Percentiles rank a stretch among this genome's conserved stretches.
phyloP scores from a whole-genome alignment of 2,113 vertebrate species.

The Muntiacus muntjak region DNA sequence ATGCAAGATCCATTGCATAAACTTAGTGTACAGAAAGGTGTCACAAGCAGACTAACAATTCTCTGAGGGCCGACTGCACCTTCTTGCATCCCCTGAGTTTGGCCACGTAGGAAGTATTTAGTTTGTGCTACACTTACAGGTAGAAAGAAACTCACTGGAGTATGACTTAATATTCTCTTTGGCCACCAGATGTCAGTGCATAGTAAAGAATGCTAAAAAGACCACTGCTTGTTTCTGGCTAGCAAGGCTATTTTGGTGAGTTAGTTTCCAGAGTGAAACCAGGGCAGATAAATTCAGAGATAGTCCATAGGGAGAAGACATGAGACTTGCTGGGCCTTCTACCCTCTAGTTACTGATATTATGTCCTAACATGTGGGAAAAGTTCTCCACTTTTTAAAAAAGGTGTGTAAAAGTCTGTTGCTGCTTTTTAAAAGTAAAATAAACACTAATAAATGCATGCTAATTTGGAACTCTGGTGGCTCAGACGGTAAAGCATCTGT shows the following conservation, averaged over 20 bases:
- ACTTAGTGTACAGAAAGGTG: background rate
- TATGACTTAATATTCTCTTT: background rate
- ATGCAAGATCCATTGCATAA: background rate
- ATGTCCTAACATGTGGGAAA: background rate
- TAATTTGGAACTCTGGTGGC: background rate
- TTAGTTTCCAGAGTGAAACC: background rate
- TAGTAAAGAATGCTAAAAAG: constrained; percentile 31
- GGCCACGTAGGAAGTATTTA: accelerated
- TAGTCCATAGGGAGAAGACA: background rate
- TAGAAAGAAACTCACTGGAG: background rate
- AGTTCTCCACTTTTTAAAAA: background rate
- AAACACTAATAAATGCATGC: background rate
- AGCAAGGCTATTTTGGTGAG: background rate
- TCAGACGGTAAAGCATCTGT: background rate
- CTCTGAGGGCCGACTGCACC: background rate
- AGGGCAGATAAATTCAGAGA: background rate
- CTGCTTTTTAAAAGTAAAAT: background rate
- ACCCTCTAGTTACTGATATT: background rate
- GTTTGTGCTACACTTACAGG: background rate
- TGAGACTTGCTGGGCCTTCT: background rate
- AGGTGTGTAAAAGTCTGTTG: background rate
- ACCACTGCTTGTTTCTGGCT: background rate
- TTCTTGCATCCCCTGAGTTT: background rate
- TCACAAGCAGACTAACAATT: background rate
- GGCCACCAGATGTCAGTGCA: constrained; percentile 73